Conservation (phyloP, 2,888 invertebrate species). For the Alentia gelatinosa region DNA sequence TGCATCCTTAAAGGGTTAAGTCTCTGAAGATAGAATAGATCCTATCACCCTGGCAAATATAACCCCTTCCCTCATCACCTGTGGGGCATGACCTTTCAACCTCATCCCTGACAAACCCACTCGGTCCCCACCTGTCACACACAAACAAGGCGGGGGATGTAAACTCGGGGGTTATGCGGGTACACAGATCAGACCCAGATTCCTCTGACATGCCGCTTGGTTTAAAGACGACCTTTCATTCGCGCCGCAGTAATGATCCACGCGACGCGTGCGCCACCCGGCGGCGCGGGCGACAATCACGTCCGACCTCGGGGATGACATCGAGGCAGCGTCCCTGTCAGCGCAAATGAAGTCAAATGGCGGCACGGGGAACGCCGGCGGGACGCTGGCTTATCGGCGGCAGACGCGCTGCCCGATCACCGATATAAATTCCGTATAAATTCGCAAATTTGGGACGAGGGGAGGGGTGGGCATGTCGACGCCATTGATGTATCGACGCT, state of each 20-base stretch:
- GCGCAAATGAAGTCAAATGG: conserved; percentile 41
- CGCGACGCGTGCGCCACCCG: background rate
- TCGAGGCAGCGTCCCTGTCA: background rate
- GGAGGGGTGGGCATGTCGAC: background rate
- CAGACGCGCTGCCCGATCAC: background rate
- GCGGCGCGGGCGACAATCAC: background rate
- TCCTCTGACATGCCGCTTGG: background rate
- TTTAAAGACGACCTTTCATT: background rate
- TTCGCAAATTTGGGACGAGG: conserved; percentile 17
- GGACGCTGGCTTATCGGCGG: background rate
- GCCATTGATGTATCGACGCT: conserved; percentile 11
- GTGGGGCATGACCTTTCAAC: too few relatives aligned
- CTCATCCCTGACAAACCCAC: too few relatives aligned
- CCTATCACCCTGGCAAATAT: too few relatives aligned
- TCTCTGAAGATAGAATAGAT: too few relatives aligned
- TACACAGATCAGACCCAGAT: background rate
- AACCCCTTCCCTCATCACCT: too few relatives aligned
- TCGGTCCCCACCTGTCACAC: too few relatives aligned
- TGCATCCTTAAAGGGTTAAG: too few relatives aligned
- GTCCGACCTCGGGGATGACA: background rate
- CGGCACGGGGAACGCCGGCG: background rate
- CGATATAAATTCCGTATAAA: conserved; percentile 47
- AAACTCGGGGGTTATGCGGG: too few relatives aligned
- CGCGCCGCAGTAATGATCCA: background rate
- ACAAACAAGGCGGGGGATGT: too few relatives aligned